These are phyloP conservation scores for Corythaixoides concolor DNA, from an alignment of 2,113 vertebrate species.

Conservation along the genomic window DNA sequence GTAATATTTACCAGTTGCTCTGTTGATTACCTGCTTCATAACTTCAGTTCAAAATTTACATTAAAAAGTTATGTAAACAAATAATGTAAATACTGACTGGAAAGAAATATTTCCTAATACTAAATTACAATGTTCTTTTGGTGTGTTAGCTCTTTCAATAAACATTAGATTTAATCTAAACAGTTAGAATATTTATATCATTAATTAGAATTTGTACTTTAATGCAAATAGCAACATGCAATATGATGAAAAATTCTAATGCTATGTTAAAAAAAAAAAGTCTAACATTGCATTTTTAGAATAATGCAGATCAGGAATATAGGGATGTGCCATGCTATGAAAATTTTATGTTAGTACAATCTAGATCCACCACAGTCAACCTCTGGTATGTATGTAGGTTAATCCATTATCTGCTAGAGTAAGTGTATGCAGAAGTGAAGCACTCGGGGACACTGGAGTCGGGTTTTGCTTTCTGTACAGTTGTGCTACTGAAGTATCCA, in stretches of 20 bases:
- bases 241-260: not conserved
- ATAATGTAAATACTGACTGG: not conserved
- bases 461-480: not conserved
- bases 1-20: not conserved
- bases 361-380: not conserved
- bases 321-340: not conserved
- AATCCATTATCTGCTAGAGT: not conserved
- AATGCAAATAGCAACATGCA: not conserved
- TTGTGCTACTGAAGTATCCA: too few relatives aligned
- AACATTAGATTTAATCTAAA: not conserved
- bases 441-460: accelerated
- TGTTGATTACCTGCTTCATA: not conserved
- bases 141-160: not conserved
- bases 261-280: not conserved
- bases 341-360: not conserved
- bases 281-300: not conserved
- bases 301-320: not conserved
- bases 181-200: not conserved
- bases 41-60: not conserved
- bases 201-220: not conserved
- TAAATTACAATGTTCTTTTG: not conserved
- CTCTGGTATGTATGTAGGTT: not conserved
- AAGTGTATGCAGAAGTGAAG: not conserved
- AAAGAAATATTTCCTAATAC: not conserved
- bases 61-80: not conserved